These are phyloP conservation scores for Yponomeuta sedellus DNA, from an alignment of 2,888 invertebrate genomes.

Conservation along the genomic window DNA sequence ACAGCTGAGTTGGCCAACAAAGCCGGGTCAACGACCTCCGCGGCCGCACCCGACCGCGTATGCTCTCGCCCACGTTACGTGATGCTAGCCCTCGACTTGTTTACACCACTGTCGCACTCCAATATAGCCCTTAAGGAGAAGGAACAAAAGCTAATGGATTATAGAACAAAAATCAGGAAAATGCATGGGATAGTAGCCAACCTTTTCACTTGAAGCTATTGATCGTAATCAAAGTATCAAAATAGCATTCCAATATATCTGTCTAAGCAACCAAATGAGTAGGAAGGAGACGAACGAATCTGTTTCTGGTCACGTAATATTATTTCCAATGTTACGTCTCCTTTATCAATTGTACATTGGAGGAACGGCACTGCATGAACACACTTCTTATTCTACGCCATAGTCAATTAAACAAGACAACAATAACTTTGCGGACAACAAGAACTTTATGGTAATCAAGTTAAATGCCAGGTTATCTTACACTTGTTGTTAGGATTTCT, in stretches of 20 bases:
- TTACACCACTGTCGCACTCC: neutral
- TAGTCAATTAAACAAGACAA: neutral
- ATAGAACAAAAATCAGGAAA: neutral
- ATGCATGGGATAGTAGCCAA: neutral
- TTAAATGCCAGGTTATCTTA: neutral
- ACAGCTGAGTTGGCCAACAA: slow-evolving; percentile 74
- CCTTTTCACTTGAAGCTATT: neutral
- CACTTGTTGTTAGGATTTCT: neutral
- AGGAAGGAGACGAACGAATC: neutral
- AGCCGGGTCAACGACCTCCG: slow-evolving; percentile 69
- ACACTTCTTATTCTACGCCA: neutral
- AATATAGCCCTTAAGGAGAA: slow-evolving; percentile 1
- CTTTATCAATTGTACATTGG: neutral
- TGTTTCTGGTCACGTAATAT: slow-evolving; percentile 15
- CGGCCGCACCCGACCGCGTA: slow-evolving; percentile 53
- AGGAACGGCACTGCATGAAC: neutral
- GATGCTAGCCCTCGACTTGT: slow-evolving; percentile 24
- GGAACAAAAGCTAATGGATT: neutral
- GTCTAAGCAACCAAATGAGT: neutral
- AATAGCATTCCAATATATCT: neutral
- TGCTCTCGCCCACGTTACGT: slow-evolving; percentile 57
- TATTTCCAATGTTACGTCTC: slow-evolving; percentile 1
- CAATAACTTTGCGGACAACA: neutral
- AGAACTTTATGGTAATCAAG: neutral
- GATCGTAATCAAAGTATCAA: neutral